Evolutionary conservation across 2,797 vertebrate genomes (phyloP).

Genomic region (Syngnathus rostellatus): DNA sequence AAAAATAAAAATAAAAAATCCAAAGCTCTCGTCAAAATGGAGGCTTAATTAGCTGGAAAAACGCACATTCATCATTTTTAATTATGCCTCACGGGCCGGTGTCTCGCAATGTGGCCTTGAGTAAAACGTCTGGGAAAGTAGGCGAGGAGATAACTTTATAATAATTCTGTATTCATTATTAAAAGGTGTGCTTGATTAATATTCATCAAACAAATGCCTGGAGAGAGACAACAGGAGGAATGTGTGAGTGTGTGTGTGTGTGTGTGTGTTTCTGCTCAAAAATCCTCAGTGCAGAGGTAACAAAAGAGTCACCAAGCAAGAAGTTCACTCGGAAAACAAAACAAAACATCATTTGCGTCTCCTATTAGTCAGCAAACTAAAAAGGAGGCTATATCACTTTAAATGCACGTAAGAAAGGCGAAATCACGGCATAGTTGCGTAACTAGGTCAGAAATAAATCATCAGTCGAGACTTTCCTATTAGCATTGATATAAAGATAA

Average conservation of each 20-base stretch:
- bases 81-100: neutral
- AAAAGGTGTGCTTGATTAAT: slow-evolving; percentile 2
- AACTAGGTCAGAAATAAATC: neutral
- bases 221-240: neutral
- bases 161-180: slow-evolving; percentile 7
- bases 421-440: neutral
- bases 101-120: neutral
- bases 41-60: neutral
- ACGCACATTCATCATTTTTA: slow-evolving; percentile 1
- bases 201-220: slow-evolving; percentile 8
- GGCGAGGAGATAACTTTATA: neutral
- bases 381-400: neutral
- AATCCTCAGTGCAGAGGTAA: neutral
- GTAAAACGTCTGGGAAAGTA: neutral
- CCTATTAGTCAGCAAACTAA: neutral
- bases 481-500: neutral
- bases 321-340: neutral
- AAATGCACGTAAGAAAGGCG: neutral
- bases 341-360: neutral
- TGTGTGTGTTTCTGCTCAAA: neutral
- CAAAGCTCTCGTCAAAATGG: neutral
- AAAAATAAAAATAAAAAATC: neutral
- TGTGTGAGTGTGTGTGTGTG: neutral
- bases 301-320: neutral
- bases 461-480: neutral